A percentile compares a stretch with the other conserved stretches of the same genome.
These are phyloP conservation scores for Brienomyrus longianalis DNA, from an alignment of 2,113 vertebrate species.

Conservation along the genomic window DNA sequence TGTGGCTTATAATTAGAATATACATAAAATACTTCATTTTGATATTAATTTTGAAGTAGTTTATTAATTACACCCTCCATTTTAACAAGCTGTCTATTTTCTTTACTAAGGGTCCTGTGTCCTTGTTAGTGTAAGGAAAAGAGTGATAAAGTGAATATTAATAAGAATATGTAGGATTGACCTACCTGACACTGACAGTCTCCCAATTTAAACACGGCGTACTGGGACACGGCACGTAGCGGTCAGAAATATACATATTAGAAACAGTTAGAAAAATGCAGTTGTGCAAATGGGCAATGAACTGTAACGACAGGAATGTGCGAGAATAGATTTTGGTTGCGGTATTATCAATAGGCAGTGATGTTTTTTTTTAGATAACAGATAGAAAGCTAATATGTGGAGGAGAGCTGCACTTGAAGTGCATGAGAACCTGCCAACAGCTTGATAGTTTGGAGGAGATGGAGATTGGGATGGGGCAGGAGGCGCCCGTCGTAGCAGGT, in stretches of 20 bases:
- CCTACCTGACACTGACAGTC: neutral
- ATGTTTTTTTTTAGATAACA: neutral
- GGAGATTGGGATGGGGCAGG: neutral
- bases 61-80: neutral
- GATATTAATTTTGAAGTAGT: neutral
- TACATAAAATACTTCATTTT: neutral
- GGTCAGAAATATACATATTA: neutral
- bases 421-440: neutral
- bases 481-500: neutral
- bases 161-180: neutral
- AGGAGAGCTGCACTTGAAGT: neutral
- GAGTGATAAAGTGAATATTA: neutral
- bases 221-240: neutral
- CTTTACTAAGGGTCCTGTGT: too few species aligned
- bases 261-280: neutral
- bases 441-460: neutral
- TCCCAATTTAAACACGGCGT: neutral
- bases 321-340: neutral
- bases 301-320: neutral
- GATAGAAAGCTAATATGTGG: neutral
- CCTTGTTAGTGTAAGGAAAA: neutral
- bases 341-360: neutral
- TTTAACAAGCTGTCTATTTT: neutral
- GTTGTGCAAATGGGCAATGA: neutral
- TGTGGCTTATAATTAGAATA: neutral